Conservation (phyloP, 2,797 vertebrate species). For the Spinus olivaceus region DNA sequence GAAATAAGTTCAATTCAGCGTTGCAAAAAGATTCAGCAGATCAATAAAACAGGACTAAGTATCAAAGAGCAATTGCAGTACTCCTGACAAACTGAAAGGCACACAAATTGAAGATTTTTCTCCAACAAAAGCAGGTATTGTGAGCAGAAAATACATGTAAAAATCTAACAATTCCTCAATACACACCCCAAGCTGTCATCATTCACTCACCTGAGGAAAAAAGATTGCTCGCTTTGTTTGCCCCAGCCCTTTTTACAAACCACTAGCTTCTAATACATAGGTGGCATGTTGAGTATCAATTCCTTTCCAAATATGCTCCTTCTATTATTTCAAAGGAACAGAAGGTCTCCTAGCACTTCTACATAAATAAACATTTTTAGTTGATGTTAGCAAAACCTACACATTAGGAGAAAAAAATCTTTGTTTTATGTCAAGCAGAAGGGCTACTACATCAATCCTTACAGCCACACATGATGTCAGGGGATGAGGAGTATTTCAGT, state of each 20-base stretch:
- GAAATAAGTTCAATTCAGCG: background rate
- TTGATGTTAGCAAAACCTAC: background rate
- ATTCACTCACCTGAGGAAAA: background rate
- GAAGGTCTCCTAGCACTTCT: background rate
- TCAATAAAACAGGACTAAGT: background rate
- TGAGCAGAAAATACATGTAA: background rate
- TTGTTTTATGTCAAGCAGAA: background rate
- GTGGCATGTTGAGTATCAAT: background rate
- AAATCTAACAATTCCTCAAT: background rate
- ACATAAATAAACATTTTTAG: background rate
- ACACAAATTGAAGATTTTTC: background rate
- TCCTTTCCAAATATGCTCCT: background rate
- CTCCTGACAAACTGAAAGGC: background rate
- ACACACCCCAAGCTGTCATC: background rate
- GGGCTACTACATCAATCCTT: background rate
- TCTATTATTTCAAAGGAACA: background rate
- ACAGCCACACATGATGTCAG: background rate
- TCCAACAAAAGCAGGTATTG: background rate
- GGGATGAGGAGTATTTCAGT: background rate
- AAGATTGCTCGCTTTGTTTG: background rate
- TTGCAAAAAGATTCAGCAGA: background rate
- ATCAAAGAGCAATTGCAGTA: background rate
- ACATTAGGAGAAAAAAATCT: background rate
- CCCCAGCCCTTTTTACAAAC: background rate
- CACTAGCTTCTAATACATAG: background rate